These are phyloP conservation scores for Drosophila longiperda DNA, from an alignment of 2,888 invertebrate genomes.

Conservation along the genomic window DNA sequence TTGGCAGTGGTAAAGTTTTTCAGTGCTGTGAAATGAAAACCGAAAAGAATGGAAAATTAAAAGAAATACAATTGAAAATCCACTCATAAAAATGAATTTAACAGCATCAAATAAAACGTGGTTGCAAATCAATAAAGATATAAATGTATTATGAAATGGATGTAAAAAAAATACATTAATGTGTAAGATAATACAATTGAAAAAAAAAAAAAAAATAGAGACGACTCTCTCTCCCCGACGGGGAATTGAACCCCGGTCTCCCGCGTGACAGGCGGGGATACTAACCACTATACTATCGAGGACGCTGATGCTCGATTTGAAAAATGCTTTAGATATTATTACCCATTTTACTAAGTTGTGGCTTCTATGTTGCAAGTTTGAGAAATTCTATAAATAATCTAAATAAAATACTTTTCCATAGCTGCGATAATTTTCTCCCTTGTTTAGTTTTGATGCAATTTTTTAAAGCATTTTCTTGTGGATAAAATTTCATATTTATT, in stretches of 20 bases:
- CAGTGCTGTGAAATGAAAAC: slow-evolving; percentile 23
- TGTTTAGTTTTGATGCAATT: neutral
- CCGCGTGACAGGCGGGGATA: slow-evolving; percentile 53
- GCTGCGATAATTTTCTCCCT: neutral
- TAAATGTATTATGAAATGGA: neutral
- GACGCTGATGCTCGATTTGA: accelerated
- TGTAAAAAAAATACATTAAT: accelerated
- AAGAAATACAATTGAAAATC: neutral
- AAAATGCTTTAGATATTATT: neutral
- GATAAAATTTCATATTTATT: neutral
- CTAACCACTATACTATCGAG: slow-evolving; percentile 62
- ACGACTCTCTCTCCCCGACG: slow-evolving; percentile 45
- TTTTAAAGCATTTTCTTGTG: neutral
- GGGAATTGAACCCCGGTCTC: slow-evolving; percentile 61
- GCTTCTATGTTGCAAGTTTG: neutral
- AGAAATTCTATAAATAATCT: neutral
- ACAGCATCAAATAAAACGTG: neutral
- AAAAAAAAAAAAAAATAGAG: neutral
- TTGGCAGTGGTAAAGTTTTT: slow-evolving; percentile 39
- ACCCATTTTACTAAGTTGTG: neutral
- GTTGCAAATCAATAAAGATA: neutral
- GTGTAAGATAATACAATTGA: neutral
- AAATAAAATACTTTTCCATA: neutral
- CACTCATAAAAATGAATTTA: neutral
- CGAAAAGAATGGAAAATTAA: slow-evolving; percentile 13